phyloP scores from a whole-genome alignment of 2,113 vertebrate species.

The Zosterops borbonicus region DNA sequence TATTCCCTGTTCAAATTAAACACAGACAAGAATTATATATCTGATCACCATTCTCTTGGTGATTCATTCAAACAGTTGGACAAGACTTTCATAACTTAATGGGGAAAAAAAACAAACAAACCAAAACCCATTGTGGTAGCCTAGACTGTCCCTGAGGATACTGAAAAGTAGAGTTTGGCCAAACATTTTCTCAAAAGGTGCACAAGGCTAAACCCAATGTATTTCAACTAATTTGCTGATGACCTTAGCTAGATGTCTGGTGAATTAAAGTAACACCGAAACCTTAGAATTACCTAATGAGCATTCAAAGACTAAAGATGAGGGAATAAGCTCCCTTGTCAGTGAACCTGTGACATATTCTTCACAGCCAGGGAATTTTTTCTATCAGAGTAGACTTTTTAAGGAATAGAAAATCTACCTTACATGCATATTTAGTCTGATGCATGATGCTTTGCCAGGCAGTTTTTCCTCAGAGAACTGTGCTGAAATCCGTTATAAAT shows the following conservation, averaged over 20 bases:
- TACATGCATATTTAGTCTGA: not conserved
- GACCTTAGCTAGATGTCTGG: not conserved
- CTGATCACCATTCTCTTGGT: not conserved
- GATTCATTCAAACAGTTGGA: not conserved
- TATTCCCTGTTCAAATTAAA: not conserved
- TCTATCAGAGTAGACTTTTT: not conserved
- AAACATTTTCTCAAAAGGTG: not conserved
- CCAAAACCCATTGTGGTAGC: not conserved
- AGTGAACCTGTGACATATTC: not conserved
- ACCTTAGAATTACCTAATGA: not conserved
- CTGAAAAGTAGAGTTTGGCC: not conserved
- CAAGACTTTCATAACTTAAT: not conserved
- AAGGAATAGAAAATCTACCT: not conserved
- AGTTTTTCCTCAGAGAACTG: not conserved
- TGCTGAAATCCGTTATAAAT: conserved; percentile 15
- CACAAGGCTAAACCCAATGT: not conserved
- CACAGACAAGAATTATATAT: not conserved
- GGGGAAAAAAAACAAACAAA: not conserved
- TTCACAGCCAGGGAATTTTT: not conserved
- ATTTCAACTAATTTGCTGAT: not conserved
- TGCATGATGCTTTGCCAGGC: not conserved
- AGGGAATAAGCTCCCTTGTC: not conserved
- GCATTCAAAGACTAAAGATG: not conserved
- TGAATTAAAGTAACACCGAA: not conserved
- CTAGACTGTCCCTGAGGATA: not conserved